A percentile compares a stretch with the other conserved stretches of the same genome.
These are phyloP conservation scores for Bothrops alternatus DNA, from an alignment of 2,797 vertebrate genomes.

Conservation along the genomic window DNA sequence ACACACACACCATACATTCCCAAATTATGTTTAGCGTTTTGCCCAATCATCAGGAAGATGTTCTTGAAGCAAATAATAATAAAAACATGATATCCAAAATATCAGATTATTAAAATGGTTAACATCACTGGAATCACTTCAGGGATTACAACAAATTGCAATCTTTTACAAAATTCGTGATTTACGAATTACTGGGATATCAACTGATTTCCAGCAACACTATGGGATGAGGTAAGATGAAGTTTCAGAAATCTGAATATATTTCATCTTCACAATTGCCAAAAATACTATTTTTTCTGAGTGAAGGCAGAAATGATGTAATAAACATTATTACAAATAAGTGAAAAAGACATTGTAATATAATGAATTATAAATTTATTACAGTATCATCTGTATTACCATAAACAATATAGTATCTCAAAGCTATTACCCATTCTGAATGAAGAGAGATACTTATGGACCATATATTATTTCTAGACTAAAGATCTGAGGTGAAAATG, in stretches of 20 bases:
- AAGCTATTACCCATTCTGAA: neutral
- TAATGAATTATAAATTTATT: neutral
- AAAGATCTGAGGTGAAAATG: neutral
- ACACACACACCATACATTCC: neutral
- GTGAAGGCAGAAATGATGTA: neutral
- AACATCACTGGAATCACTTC: neutral
- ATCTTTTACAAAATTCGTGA: neutral
- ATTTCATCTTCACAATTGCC: neutral
- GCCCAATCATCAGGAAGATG: neutral
- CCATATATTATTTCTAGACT: slow-evolving; percentile 18
- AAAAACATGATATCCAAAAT: neutral
- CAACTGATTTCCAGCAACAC: neutral
- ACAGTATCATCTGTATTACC: neutral
- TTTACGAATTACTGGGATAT: neutral
- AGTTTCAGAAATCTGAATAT: neutral
- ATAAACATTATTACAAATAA: neutral
- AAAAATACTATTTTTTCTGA: neutral
- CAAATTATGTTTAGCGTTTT: neutral
- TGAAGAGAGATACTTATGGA: neutral
- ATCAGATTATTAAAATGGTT: neutral
- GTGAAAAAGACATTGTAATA: neutral
- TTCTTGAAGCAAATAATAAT: neutral
- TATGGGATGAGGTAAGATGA: neutral
- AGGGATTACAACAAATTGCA: neutral
- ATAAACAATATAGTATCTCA: neutral